Evolutionary conservation across 2,888 invertebrate species (phyloP).

Genomic region (Heliconius ethilla): DNA sequence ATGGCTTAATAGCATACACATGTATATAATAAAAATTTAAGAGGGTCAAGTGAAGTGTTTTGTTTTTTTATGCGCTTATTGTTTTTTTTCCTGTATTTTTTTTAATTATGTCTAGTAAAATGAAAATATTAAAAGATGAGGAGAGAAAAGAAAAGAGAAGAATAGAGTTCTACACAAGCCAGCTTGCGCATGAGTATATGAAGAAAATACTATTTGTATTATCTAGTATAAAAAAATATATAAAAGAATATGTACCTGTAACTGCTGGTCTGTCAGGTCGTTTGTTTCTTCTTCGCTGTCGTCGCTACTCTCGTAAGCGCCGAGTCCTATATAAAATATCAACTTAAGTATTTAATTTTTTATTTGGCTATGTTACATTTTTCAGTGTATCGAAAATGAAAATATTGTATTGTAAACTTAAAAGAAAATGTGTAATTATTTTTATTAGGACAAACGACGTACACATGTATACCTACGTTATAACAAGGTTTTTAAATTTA

Average conservation of each 20-base stretch:
- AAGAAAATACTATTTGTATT: background rate
- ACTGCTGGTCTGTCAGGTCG: conserved; percentile 86
- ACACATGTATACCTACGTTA: background rate
- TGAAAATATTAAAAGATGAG: too few relatives aligned
- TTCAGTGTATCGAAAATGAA: background rate
- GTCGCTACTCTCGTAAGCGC: conserved; percentile 90
- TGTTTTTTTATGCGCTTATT: background rate
- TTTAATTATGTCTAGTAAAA: too few relatives aligned
- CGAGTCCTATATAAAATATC: conserved; percentile 84
- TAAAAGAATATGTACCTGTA: conserved; percentile 79
- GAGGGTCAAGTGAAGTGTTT: background rate
- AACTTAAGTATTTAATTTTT: background rate
- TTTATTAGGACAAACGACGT: background rate
- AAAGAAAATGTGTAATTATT: background rate
- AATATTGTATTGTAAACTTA: background rate
- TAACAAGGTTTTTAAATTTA: background rate
- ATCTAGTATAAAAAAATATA: background rate
- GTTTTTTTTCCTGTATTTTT: background rate
- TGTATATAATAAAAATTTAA: background rate
- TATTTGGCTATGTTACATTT: background rate
- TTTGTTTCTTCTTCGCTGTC: conserved; percentile 76
- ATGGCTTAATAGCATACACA: too few relatives aligned
- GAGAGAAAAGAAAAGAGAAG: too few relatives aligned
- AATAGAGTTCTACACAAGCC: background rate
- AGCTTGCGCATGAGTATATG: background rate